Conservation (phyloP, 2,888 invertebrate species). For the Volucella inflata region DNA sequence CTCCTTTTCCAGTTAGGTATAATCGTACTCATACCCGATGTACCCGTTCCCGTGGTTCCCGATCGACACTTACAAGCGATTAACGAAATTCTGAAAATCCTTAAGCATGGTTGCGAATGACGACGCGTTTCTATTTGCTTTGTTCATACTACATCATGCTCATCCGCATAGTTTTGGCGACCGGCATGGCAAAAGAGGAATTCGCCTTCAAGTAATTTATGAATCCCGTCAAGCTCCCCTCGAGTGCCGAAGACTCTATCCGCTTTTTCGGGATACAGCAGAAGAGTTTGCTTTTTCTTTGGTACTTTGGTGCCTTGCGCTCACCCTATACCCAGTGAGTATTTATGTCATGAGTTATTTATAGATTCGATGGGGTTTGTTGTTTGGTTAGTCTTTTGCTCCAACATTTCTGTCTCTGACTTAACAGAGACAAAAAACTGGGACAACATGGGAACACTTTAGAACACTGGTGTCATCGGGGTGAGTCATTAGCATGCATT, state of each 20-base stretch:
- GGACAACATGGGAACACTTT: constrained; percentile 61
- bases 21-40: constrained; percentile 11
- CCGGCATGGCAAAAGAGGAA: constrained; percentile 59
- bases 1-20: constrained; percentile 12
- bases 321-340: constrained; percentile 45
- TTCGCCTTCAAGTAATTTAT: constrained; percentile 71
- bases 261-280: constrained; percentile 39
- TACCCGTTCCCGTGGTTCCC: constrained; percentile 4
- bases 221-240: constrained; percentile 55
- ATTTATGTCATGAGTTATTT: constrained; percentile 74
- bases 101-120: constrained; percentile 64
- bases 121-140: constrained; percentile 72
- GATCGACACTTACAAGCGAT: constrained; percentile 68
- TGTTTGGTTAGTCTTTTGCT: constrained; percentile 35
- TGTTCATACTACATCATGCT: constrained; percentile 71
- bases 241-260: constrained; percentile 10
- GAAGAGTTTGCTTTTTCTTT: constrained; percentile 19
- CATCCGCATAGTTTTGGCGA: constrained; percentile 74
- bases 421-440: constrained; percentile 45
- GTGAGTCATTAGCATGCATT: constrained; percentile 71
- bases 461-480: constrained; percentile 5
- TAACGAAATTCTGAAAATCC: constrained; percentile 72
- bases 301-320: neutral
- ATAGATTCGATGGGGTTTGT: constrained; percentile 59
- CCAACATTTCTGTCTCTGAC: constrained; percentile 41